Evolutionary conservation across 2,113 vertebrate species (phyloP).

Genomic region (Ornithorhynchus anatinus): DNA sequence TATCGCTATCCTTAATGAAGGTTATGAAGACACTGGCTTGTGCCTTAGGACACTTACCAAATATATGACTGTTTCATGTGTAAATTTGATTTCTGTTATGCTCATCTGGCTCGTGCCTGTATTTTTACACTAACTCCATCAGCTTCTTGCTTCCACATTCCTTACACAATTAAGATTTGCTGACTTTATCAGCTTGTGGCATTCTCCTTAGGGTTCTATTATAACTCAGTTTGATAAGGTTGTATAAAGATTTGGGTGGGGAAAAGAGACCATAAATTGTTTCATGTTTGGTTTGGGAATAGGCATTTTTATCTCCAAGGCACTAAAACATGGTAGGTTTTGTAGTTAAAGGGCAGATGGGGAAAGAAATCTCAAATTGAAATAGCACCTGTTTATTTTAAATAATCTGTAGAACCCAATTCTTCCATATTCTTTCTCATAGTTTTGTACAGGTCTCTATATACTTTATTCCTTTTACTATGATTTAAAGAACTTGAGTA

Average conservation of each 20-base stretch:
- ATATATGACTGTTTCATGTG: background rate
- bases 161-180: conserved; percentile 15
- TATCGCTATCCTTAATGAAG: no score
- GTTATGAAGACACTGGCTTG: no score
- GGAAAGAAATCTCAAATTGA: no score
- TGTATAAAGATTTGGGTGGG: background rate
- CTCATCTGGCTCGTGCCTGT: conserved; percentile 27
- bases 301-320: background rate
- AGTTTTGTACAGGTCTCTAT: no score
- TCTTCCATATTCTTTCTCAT: no score
- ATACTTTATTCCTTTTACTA: no score
- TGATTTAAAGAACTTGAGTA: no score
- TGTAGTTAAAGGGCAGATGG: no score
- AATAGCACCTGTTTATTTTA: no score
- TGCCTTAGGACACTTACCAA: no score
- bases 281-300: background rate
- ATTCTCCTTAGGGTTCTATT: conserved; percentile 18
- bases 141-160: conserved; percentile 26
- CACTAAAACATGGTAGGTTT: background rate
- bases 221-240: background rate
- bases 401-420: no score
- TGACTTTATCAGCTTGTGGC: background rate
- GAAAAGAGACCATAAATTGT: background rate
- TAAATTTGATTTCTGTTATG: conserved; percentile 18
- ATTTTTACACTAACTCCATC: conserved; percentile 34